These are phyloP conservation scores for Belonocnema kinseyi DNA, from an alignment of 1,140 invertebrate genomes.

Conservation along the genomic window DNA sequence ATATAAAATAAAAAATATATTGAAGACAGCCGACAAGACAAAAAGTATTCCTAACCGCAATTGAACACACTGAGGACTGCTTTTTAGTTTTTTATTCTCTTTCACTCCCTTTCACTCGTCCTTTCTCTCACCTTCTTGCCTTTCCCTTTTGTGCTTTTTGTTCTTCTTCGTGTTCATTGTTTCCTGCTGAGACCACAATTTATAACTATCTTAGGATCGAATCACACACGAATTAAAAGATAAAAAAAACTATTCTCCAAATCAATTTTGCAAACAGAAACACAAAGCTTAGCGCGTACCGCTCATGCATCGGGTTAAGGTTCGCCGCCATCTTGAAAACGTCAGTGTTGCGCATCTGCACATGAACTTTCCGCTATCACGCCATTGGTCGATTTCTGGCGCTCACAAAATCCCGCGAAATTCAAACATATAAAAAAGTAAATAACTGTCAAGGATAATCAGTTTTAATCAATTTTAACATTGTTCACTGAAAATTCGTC, in stretches of 20 bases:
- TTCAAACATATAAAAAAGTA: too few species aligned
- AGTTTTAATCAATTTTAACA: too few species aligned
- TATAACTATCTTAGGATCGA: constrained; percentile 17
- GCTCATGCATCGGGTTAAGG: too few species aligned
- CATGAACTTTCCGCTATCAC: too few species aligned
- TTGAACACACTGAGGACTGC: background rate
- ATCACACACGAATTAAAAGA: background rate
- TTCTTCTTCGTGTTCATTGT: constrained; percentile 80
- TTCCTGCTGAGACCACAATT: constrained; percentile 52
- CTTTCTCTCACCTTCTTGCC: constrained; percentile 78
- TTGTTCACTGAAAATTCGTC: too few species aligned
- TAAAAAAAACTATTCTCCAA: background rate
- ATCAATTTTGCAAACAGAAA: constrained; percentile 1
- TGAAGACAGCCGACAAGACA: background rate
- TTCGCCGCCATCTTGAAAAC: too few species aligned
- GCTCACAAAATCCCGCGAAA: too few species aligned
- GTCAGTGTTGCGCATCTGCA: too few species aligned
- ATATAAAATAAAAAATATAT: background rate
- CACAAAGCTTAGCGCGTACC: background rate
- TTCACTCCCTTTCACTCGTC: constrained; percentile 31
- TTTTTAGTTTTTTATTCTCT: background rate
- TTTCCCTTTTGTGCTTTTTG: constrained; percentile 85
- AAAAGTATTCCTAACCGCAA: background rate
- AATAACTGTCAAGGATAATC: too few species aligned
- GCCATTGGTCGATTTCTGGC: too few species aligned